phyloP scores from a whole-genome alignment of 2,797 vertebrate genomes.

The Pterois miles region DNA sequence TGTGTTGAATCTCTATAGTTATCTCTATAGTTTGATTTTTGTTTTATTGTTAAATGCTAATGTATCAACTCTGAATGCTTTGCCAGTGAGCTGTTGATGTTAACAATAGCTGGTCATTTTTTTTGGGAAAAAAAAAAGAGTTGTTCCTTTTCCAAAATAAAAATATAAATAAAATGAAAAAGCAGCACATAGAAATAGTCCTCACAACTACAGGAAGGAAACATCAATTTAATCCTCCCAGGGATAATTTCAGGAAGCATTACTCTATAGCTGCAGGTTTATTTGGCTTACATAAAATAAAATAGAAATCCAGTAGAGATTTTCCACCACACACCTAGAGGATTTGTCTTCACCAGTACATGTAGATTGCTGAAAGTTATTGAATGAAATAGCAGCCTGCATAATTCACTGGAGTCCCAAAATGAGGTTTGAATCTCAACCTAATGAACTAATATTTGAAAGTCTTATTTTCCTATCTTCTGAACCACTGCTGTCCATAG shows the following conservation, averaged over 20 bases:
- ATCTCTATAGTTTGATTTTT: not conserved
- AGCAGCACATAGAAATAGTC: slow-evolving; percentile 5
- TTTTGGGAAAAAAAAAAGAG: not conserved
- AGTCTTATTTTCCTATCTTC: not conserved
- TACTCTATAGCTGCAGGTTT: slow-evolving; percentile 35
- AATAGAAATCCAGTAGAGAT: slow-evolving; percentile 19
- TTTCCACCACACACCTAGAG: slow-evolving; percentile 15
- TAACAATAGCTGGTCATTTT: slow-evolving; percentile 22
- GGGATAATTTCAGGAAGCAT: slow-evolving; percentile 39
- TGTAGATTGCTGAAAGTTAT: not conserved
- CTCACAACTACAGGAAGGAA: slow-evolving; percentile 13
- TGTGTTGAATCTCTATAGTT: not conserved
- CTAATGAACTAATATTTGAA: not conserved
- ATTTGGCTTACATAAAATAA: slow-evolving; percentile 43
- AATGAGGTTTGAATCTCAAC: not conserved
- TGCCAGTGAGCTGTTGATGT: not conserved
- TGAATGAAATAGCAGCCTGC: not conserved
- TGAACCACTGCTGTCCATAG: not conserved
- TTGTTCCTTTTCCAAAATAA: not conserved
- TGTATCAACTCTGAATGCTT: not conserved
- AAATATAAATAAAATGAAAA: not conserved
- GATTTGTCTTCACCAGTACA: slow-evolving; percentile 25
- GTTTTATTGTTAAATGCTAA: slow-evolving; percentile 2
- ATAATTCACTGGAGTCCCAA: not conserved
- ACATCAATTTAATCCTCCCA: slow-evolving; percentile 35